Evolutionary conservation across 2,888 invertebrate species (phyloP), one percentile per base, ranked within the genome.

Genomic region (Crepidodera aurea): DNA sequence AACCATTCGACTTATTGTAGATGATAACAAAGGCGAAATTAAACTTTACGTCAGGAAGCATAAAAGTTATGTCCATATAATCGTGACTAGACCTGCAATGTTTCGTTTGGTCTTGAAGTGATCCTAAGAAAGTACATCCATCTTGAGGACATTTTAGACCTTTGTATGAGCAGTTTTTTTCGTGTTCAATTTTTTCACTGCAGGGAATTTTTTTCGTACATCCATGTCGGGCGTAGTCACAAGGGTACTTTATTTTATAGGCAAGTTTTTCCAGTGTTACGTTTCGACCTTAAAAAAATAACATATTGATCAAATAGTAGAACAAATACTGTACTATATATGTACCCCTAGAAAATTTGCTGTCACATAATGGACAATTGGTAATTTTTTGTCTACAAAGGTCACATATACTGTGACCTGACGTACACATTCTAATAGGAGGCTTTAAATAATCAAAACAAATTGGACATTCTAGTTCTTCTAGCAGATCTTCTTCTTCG

Each of bases 371-470:
- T 15, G 53, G 53, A 40, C 53, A 53, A 22, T 39, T 12, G 7
- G 1, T 40, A 7, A 53, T 37, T 39, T 53, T 22, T n/a, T 39
- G 16, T 25, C 53, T 53, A 19, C 53, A 53, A 1, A 5, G 10
- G 15, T 53, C 39, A 40, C 53, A 53, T 10, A 53, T 39, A 27
- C 53, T 53, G 25, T 53, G 53, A 1, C 53, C 53, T 15, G 25
- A 8, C 3, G 4, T 53, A 40, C 53, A 53, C 39, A 53, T 53
- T 16, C 53, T 18, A 19, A 53, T 53, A 3, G 53, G 53, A 1
- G 39, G 37, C 25, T 13, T 37, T 53, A 53, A 13, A 13, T 53
- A 53, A 6, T 53, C 13, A 7, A 19, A 39, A 16, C 53, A 53
- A 15, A 53, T 27, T n/a, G 39, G 53, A 16, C 53, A 53, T 39